These are phyloP conservation scores for Drosophila gunungcola DNA, from an alignment of 1,140 invertebrate species.

Conservation along the genomic window DNA sequence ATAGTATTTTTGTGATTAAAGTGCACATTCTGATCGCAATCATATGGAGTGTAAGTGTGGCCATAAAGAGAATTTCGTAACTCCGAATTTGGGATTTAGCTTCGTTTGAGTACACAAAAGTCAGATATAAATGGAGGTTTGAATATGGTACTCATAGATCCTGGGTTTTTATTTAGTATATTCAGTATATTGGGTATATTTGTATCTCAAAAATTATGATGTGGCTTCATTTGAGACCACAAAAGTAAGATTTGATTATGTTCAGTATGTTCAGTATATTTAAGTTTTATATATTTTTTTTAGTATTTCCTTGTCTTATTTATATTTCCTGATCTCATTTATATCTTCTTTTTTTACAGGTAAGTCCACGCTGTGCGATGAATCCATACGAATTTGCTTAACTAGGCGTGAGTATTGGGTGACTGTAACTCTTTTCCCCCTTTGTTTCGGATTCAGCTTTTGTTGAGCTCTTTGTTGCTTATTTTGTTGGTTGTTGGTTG, in stretches of 20 bases:
- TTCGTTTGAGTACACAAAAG: not conserved
- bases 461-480: not conserved
- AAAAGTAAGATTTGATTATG: no score
- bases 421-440: conserved; percentile 44
- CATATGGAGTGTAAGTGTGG: conserved; percentile 1
- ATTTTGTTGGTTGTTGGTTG: conserved; percentile 27
- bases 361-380: conserved; percentile 52
- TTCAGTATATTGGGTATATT: no score
- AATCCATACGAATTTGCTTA: conserved; percentile 61
- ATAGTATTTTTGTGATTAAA: not conserved
- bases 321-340: conserved; percentile 1
- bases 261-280: no score
- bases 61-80: conserved; percentile 11
- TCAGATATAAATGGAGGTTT: not conserved
- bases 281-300: no score
- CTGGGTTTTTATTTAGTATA: no score
- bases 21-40: not conserved
- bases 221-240: no score
- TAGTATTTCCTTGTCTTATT: no score
- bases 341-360: conserved; percentile 49
- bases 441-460: conserved; percentile 11
- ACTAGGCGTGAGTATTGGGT: conserved; percentile 70
- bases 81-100: not conserved
- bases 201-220: no score
- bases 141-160: not conserved